Base-by-base conservation (phyloP, 2,797 vertebrate species). In the Adelosebastes latens region DNA sequence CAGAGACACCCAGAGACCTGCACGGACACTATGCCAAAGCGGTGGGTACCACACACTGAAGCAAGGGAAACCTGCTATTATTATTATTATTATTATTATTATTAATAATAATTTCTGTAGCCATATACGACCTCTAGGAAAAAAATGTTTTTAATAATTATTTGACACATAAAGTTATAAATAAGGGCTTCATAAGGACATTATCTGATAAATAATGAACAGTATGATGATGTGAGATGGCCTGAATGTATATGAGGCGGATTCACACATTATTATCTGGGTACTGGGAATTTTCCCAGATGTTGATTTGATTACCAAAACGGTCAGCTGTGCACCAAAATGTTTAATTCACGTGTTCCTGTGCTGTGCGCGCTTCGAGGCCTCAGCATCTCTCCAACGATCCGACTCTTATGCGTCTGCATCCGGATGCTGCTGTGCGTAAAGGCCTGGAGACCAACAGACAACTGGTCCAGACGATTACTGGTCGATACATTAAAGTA, bases 11-110 rank as follows among this genome's bases (percentile, higher is more conserved):
- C 71, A 25, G 75, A 67, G 86, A 85, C 68, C 79, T 73, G 55
- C 80, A 81, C 64, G 59, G 3, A 62, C 72, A 72, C 36, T 39
- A 91, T 93, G 95, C 96, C 95, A 88, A 90, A 95, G 89, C 93
- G 96, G 96, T 96, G 93, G 89, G 96, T 95, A 92, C 79, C 84
- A 84, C 72, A 11, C 5, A 20, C 46, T 8, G 63, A 63, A 53
- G n/a, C 61, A 2, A 1, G 32, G 25, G 25, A 46, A 34, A 8
- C 5, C 4, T 1, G 1, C 0, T 22, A 7, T 20, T 34, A n/a
- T 14, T 5, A 31, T 5, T 9, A 14, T 46, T 8, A 46, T 46
- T 0, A 42, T 49, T 0, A 49, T 49, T 0, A 49, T 49, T 2
- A 49, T 16, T 2, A 36, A 36, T 36, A 36, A 39, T 39, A 52